phyloP scores from a whole-genome alignment of 2,797 vertebrate genomes.

The Acomys russatus region DNA sequence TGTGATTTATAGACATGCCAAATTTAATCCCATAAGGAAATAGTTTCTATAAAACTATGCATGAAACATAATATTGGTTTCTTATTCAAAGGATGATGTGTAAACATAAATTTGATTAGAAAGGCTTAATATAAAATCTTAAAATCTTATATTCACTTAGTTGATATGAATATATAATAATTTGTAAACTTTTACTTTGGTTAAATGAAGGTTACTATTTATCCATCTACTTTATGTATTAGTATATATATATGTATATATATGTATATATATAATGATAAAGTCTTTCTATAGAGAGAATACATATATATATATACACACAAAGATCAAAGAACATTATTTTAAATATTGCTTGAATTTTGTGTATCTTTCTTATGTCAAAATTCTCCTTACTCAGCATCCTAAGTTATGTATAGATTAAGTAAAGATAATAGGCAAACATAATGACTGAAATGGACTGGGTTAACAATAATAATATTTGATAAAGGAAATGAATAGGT shows the following conservation, averaged over 20 bases:
- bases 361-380: background rate
- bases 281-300: background rate
- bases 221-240: background rate
- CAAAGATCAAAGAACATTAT: background rate
- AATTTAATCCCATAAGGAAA: background rate
- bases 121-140: constrained; percentile 6
- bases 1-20: background rate
- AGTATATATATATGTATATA: background rate
- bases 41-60: background rate
- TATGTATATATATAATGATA: background rate
- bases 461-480: background rate
- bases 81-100: background rate
- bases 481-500: constrained; percentile 37
- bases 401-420: background rate
- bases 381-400: background rate
- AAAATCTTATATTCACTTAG: background rate
- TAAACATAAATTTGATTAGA: background rate
- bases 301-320: background rate
- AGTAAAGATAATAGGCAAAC: background rate
- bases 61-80: background rate
- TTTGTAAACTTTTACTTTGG: background rate
- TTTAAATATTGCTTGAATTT: background rate
- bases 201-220: background rate
- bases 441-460: background rate
- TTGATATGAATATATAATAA: background rate